Percentiles rank a stretch among this genome's conserved stretches.
Conservation (phyloP, 2,888 invertebrate genomes). For the Meiosimyza decipiens region DNA sequence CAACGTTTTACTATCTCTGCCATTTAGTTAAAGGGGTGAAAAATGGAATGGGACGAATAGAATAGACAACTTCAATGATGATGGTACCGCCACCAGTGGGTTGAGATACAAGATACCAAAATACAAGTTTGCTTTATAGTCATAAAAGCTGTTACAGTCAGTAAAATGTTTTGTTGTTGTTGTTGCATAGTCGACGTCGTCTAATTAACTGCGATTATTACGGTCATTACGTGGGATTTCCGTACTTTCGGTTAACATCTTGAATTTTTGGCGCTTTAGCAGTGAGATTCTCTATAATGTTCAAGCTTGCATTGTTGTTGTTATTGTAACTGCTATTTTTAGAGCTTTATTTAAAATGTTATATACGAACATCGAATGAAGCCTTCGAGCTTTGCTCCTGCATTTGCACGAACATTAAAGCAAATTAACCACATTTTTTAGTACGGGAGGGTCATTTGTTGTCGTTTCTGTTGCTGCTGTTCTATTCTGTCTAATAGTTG, state of each 20-base stretch:
- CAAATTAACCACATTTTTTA: constrained; percentile 61
- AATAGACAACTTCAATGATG: constrained; percentile 33
- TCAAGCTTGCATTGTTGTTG: constrained; percentile 40
- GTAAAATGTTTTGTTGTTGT: constrained; percentile 42
- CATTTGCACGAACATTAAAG: constrained; percentile 59
- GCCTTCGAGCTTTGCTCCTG: constrained; percentile 41
- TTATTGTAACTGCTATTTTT: constrained; percentile 30
- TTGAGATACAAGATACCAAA: constrained; percentile 17
- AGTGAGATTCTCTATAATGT: constrained; percentile 42
- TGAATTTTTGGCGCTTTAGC: constrained; percentile 59
- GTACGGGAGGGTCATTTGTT: constrained; percentile 28
- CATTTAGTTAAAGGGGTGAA: constrained; percentile 12
- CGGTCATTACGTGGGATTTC: constrained; percentile 68
- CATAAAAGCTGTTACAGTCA: constrained; percentile 49
- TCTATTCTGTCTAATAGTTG: constrained; percentile 43
- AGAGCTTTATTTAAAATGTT: constrained; percentile 42
- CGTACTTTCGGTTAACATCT: constrained; percentile 58
- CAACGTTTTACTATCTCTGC: constrained; percentile 47
- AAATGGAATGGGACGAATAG: constrained; percentile 29
- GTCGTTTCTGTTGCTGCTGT: constrained; percentile 29
- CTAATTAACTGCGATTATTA: constrained; percentile 68
- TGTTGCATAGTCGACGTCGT: constrained; percentile 54
- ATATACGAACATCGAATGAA: constrained; percentile 20
- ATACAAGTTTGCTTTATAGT: constrained; percentile 43
- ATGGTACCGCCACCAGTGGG: neutral